Evolutionary conservation across 2,113 vertebrate species (phyloP).

Genomic region (Phyllopteryx taeniolatus): DNA sequence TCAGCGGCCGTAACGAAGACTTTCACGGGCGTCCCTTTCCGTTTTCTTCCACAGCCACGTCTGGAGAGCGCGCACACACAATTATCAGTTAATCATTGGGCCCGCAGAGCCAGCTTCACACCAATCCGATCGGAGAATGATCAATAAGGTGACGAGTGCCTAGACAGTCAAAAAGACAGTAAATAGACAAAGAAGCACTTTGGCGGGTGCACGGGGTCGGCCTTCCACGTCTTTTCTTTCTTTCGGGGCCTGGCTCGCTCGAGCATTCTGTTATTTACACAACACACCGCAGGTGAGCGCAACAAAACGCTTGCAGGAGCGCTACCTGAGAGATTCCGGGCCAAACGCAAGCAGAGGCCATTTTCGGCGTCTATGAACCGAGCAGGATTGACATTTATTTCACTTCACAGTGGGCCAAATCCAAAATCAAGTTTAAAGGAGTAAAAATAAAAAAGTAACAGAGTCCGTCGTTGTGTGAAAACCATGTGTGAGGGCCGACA

Average conservation of each 20-base stretch:
- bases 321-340: not conserved
- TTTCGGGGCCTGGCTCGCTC: too few species aligned
- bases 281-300: not conserved
- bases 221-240: too few species aligned
- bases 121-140: constrained; percentile 53
- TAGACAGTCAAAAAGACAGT: not conserved
- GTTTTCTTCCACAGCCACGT: constrained; percentile 77
- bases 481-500: not conserved
- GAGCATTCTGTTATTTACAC: not conserved
- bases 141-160: constrained; percentile 55
- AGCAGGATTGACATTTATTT: not conserved
- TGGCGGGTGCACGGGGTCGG: too few species aligned
- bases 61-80: constrained; percentile 57
- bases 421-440: too few species aligned
- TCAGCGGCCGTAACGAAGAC: constrained; percentile 74
- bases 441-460: too few species aligned
- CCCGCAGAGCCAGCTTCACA: constrained; percentile 49
- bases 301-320: not conserved
- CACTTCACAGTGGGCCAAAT: too few species aligned
- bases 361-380: not conserved
- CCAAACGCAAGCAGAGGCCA: not conserved
- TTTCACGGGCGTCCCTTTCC: constrained; percentile 79
- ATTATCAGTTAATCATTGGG: constrained; percentile 56
- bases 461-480: not conserved
- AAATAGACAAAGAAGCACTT: not conserved